Evolutionary conservation across 2,113 vertebrate species (phyloP).

Genomic region (Sceloporus undulatus): DNA sequence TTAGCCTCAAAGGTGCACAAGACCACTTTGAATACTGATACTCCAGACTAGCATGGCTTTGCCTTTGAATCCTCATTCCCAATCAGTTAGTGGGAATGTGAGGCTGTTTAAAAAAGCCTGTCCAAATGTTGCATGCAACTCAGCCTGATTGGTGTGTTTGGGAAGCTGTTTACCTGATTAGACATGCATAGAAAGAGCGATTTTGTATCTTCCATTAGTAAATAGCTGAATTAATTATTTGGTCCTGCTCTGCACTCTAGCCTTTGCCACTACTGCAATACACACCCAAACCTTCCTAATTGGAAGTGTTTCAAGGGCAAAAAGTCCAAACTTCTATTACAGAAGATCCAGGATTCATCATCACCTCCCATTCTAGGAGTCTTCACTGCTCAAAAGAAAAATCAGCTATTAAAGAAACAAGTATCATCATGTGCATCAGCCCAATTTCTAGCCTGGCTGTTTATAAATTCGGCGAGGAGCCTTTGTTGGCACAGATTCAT

Average conservation of each 20-base stretch:
- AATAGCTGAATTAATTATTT: background rate
- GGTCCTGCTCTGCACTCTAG: background rate
- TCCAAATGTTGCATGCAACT: background rate
- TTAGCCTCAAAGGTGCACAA: background rate
- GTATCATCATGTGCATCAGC: background rate
- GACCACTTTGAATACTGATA: too few relatives aligned
- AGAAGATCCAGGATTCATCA: background rate
- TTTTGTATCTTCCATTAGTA: background rate
- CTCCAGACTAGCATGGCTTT: too few relatives aligned
- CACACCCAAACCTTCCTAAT: background rate
- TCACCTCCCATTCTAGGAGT: background rate
- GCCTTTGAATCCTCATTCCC: background rate
- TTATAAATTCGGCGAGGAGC: constrained; percentile 6
- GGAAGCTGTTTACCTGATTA: background rate
- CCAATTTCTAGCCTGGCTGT: background rate
- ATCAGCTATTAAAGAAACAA: too few relatives aligned
- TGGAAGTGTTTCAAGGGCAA: background rate
- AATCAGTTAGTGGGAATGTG: background rate
- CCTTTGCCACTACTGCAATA: background rate
- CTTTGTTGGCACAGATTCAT: constrained; percentile 5
- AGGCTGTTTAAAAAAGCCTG: background rate
- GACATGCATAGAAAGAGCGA: background rate
- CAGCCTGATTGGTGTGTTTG: background rate
- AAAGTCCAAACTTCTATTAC: too few relatives aligned
- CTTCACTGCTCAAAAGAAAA: background rate